Evolutionary conservation across 2,797 vertebrate species (phyloP).

Genomic region (Salarias fasciatus): DNA sequence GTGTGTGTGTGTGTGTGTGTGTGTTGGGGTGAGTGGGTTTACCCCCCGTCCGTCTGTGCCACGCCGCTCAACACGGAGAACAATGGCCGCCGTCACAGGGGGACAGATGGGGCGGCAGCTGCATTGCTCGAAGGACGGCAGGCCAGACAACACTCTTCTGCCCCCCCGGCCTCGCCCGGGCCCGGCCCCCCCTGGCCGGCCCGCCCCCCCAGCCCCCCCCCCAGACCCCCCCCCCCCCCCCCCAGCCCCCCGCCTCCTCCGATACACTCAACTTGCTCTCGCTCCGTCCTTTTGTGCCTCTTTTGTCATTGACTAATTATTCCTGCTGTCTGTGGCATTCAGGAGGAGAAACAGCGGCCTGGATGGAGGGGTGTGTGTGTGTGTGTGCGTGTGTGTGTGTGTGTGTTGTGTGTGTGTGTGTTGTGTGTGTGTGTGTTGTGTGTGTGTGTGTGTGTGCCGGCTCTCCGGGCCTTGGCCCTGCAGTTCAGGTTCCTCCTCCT

Average conservation of each 20-base stretch:
- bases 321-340: constrained; percentile 92
- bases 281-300: constrained; percentile 80
- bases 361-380: constrained; percentile 81
- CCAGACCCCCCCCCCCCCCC: constrained; percentile 47
- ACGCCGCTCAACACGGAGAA: constrained; percentile 84
- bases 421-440: constrained; percentile 42
- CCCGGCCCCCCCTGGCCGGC: constrained; percentile 41
- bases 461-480: constrained; percentile 37
- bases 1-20: constrained; percentile 5
- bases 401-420: constrained; percentile 28
- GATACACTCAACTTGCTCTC: constrained; percentile 52
- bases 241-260: constrained; percentile 22
- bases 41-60: constrained; percentile 85
- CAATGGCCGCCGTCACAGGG: constrained; percentile 88
- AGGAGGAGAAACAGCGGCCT: constrained; percentile 88
- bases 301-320: constrained; percentile 92
- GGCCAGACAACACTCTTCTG: constrained; percentile 97
- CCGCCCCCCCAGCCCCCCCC: too few relatives aligned
- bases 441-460: constrained; percentile 32
- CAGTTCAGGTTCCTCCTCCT: constrained; percentile 26
- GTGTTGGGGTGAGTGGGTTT: constrained; percentile 45
- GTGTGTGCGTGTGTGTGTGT: constrained; percentile 35
- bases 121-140: constrained; percentile 91
- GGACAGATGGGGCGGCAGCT: constrained; percentile 96
- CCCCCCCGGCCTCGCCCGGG: constrained; percentile 69